Conservation (phyloP, 2,113 vertebrate genomes). For the Aramus guarauna region DNA sequence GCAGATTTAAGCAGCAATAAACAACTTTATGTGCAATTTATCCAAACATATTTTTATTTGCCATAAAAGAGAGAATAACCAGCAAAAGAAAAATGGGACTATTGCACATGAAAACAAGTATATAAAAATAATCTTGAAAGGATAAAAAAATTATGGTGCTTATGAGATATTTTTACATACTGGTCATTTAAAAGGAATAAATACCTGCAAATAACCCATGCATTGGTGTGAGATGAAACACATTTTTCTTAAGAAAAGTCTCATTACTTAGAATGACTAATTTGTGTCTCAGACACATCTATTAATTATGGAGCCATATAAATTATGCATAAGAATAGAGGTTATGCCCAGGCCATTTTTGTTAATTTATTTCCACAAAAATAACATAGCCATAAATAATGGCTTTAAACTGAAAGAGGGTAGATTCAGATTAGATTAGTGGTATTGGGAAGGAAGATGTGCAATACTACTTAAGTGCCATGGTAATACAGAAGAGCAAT, state of each 20-base stretch:
- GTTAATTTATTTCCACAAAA: conserved; percentile 19
- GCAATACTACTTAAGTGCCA: neutral
- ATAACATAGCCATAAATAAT: neutral
- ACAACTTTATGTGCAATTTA: conserved; percentile 68
- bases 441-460: neutral
- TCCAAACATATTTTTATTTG: conserved; percentile 63
- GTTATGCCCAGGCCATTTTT: neutral
- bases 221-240: neutral
- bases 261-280: conserved; percentile 17
- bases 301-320: conserved; percentile 31
- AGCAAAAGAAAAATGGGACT: conserved; percentile 4
- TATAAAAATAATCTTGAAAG: conserved; percentile 32
- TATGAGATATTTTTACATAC: conserved; percentile 45
- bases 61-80: conserved; percentile 52
- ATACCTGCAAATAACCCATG: conserved; percentile 2
- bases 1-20: conserved; percentile 67
- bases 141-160: neutral
- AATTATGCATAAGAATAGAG: neutral
- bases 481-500: neutral
- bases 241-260: neutral
- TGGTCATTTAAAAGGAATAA: conserved; percentile 40
- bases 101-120: neutral
- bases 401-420: no score
- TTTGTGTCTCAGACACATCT: neutral
- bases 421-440: neutral